Evolutionary conservation across 2,113 vertebrate genomes (phyloP).

Genomic region (Eudyptes chrysolophus): DNA sequence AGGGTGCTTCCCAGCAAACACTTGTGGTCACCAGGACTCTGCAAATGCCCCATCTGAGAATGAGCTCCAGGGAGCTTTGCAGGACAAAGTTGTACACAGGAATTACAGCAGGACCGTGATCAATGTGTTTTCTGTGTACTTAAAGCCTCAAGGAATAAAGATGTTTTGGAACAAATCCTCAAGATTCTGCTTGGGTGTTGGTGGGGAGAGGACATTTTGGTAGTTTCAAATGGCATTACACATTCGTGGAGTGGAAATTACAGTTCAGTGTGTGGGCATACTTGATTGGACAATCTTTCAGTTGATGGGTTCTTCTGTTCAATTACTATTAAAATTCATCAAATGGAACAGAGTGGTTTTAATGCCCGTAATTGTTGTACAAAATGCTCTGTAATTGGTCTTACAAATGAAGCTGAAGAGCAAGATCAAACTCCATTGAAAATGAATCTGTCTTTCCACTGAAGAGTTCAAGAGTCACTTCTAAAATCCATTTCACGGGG

Average conservation of each 20-base stretch:
- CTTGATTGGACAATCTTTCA: constrained; percentile 74
- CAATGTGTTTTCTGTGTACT: not conserved
- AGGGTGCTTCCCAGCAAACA: not conserved
- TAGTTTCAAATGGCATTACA: constrained; percentile 1
- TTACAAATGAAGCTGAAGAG: constrained; percentile 79
- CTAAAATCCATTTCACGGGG: constrained; percentile 45
- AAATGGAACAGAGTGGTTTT: constrained; percentile 80
- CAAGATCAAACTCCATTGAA: constrained; percentile 71
- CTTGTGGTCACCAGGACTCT: not conserved
- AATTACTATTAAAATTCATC: constrained; percentile 84
- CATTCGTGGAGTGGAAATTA: constrained; percentile 71
- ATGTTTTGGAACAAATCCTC: constrained; percentile 10
- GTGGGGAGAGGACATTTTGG: constrained; percentile 19
- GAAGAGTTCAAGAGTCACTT: constrained; percentile 60
- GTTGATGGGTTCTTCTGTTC: constrained; percentile 78
- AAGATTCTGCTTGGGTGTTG: not conserved
- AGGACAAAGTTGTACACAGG: not conserved
- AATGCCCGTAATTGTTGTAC: constrained; percentile 77
- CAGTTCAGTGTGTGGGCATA: constrained; percentile 74
- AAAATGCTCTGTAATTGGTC: constrained; percentile 81
- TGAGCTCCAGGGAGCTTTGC: not conserved
- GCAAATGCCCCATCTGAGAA: not conserved
- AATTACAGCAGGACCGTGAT: not conserved
- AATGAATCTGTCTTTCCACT: constrained; percentile 68
- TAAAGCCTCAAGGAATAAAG: not conserved